phyloP scores from a whole-genome alignment of 2,797 vertebrate species.

The Onychomys torridus region DNA sequence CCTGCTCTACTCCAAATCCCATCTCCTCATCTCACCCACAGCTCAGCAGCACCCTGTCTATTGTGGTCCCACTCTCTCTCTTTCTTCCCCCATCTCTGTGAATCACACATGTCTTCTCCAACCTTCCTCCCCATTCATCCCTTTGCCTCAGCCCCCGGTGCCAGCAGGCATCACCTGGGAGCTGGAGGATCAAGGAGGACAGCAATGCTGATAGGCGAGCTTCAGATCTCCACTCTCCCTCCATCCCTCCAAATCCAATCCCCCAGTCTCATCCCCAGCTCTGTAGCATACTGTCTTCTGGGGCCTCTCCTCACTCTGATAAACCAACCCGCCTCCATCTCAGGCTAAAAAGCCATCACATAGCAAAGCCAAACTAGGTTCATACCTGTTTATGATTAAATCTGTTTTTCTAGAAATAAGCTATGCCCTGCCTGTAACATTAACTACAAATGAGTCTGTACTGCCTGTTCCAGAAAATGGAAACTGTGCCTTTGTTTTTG shows the following conservation, averaged over 20 bases:
- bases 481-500: neutral
- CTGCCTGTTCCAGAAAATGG: neutral
- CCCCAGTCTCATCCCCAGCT: neutral
- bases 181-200: neutral
- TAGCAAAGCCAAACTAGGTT: neutral
- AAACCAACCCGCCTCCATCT: neutral
- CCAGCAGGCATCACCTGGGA: neutral
- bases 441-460: neutral
- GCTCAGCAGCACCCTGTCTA: neutral
- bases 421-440: neutral
- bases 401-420: neutral
- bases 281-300: neutral
- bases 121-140: neutral
- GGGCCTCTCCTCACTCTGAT: neutral
- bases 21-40: neutral
- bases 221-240: neutral
- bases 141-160: neutral
- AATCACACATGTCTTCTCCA: neutral
- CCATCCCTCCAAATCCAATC: neutral
- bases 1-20: neutral
- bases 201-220: neutral
- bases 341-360: neutral
- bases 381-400: neutral
- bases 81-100: neutral
- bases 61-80: neutral